These are phyloP conservation scores for Glaucidium brasilianum DNA, from an alignment of 2,113 vertebrate genomes.

Conservation along the genomic window DNA sequence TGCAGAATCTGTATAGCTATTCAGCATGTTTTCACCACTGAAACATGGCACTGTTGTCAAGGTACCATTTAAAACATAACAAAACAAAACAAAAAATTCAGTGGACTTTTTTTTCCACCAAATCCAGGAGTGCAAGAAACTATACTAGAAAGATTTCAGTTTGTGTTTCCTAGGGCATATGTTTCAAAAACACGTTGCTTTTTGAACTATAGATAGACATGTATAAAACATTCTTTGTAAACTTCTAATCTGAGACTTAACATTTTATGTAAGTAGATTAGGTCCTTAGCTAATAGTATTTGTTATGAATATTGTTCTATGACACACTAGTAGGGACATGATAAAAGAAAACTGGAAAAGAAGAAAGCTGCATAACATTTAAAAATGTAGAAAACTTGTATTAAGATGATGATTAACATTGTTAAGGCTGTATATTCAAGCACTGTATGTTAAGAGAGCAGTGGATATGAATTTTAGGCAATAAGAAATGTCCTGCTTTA, in stretches of 20 bases:
- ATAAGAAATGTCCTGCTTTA: constrained; percentile 83
- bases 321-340: constrained; percentile 67
- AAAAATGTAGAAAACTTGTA: constrained; percentile 72
- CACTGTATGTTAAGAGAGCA: constrained; percentile 89
- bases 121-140: constrained; percentile 61
- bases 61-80: constrained; percentile 51
- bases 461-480: constrained; percentile 80
- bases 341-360: constrained; percentile 70
- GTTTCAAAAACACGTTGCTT: constrained; percentile 61
- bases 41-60: constrained; percentile 68
- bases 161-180: constrained; percentile 58
- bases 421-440: constrained; percentile 94
- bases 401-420: constrained; percentile 76
- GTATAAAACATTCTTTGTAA: constrained; percentile 76
- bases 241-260: constrained; percentile 70
- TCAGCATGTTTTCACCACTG: constrained; percentile 55
- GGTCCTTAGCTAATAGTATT: constrained; percentile 54
- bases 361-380: constrained; percentile 54
- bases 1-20: constrained; percentile 40
- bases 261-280: constrained; percentile 62
- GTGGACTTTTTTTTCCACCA: constrained; percentile 31
- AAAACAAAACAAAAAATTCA: constrained; percentile 21
- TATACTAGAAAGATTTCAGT: constrained; percentile 46
- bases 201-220: constrained; percentile 66
- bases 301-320: constrained; percentile 61